A percentile compares a stretch with the other conserved stretches of the same genome.
Conservation (phyloP, 2,888 invertebrate genomes). For the Epinotia bilunana region DNA sequence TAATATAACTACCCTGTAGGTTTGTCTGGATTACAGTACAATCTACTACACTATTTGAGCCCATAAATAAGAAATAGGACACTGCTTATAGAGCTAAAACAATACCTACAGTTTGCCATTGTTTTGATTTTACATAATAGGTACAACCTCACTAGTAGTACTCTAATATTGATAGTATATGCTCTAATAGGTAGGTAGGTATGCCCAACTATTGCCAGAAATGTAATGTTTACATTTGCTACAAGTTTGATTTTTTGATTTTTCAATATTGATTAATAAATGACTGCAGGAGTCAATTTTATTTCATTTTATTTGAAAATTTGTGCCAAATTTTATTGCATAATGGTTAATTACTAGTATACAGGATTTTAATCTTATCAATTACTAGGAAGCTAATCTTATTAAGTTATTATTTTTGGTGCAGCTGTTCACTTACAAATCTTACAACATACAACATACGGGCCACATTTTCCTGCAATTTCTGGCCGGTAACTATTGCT, state of each 20-base stretch:
- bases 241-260: conserved; percentile 1
- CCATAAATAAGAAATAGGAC: background rate
- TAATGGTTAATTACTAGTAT: conserved; percentile 13
- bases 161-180: conserved; percentile 9
- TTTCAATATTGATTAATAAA: conserved; percentile 22
- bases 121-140: conserved; percentile 15
- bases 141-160: conserved; percentile 7
- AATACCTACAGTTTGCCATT: conserved; percentile 14
- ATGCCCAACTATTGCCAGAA: background rate
- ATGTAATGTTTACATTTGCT: conserved; percentile 11
- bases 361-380: background rate
- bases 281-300: conserved; percentile 3
- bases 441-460: too few relatives aligned
- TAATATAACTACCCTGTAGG: background rate
- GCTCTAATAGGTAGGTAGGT: conserved; percentile 10
- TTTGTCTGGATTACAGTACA: background rate
- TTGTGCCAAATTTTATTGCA: conserved; percentile 31
- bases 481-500: too few relatives aligned
- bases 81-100: background rate
- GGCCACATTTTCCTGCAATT: too few relatives aligned
- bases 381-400: conserved; percentile 3
- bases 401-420: too few relatives aligned
- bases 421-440: background rate
- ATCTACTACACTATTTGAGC: background rate
- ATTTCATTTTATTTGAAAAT: conserved; percentile 10